Conservation (phyloP, 2,888 invertebrate species). For the Macrosiphum euphorbiae region DNA sequence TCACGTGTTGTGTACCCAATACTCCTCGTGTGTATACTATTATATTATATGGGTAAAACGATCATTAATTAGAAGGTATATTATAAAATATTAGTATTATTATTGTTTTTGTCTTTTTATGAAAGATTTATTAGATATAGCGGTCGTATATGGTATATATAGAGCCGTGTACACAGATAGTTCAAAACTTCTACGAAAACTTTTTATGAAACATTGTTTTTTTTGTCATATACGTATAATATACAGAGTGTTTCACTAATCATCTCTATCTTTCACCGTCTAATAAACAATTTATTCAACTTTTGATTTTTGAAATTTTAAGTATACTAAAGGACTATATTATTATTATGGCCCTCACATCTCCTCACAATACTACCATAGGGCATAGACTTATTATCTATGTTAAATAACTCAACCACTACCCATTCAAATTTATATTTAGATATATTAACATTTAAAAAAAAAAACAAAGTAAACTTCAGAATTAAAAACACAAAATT, state of each 20-base stretch:
- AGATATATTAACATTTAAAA: no score
- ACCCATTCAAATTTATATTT: no score
- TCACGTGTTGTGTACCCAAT: neutral
- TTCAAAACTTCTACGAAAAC: neutral
- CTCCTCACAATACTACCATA: no score
- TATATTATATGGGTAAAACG: neutral
- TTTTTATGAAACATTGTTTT: slow-evolving; percentile 8
- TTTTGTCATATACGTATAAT: neutral
- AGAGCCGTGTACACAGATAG: neutral
- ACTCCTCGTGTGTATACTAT: neutral
- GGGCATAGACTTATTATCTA: no score
- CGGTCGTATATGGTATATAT: neutral
- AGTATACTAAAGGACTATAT: neutral
- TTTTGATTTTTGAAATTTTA: neutral
- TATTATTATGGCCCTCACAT: neutral
- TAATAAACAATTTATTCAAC: neutral
- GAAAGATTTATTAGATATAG: neutral
- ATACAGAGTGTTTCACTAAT: neutral
- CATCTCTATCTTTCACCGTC: neutral
- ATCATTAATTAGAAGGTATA: neutral
- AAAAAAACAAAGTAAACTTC: no score
- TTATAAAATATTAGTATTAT: neutral
- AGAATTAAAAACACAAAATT: neutral
- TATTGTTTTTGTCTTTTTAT: neutral
- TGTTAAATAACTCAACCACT: no score